phyloP scores from a whole-genome alignment of 92 coral and sea anemone genomes.

The Anthopleura xanthogrammica region DNA sequence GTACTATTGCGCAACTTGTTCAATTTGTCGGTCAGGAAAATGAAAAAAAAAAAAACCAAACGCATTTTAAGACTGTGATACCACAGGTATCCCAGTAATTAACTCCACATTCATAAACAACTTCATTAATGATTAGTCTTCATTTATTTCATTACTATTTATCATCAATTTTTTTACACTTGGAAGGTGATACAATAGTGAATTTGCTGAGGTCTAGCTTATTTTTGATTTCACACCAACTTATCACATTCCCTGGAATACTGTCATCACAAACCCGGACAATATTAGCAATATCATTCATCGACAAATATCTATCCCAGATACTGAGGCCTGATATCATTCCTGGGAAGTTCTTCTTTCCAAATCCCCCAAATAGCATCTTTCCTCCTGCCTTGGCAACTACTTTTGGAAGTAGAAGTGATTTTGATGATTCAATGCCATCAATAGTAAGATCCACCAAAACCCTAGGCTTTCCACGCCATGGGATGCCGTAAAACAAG shows the following conservation, averaged over 20 bases:
- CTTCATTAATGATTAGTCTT: too few relatives aligned
- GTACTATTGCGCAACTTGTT: too few relatives aligned
- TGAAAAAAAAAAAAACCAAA: too few relatives aligned
- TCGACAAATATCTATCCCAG: constrained; percentile 4
- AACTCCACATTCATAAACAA: too few relatives aligned
- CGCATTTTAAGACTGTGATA: too few relatives aligned
- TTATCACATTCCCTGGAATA: background rate
- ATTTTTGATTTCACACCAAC: background rate
- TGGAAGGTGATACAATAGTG: background rate
- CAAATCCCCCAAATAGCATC: background rate
- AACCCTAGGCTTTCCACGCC: too few relatives aligned
- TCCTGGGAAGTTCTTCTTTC: background rate
- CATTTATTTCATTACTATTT: background rate
- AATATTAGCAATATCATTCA: background rate
- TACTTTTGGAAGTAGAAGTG: background rate
- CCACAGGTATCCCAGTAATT: too few relatives aligned
- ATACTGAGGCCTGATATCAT: background rate
- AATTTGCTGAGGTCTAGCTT: background rate
- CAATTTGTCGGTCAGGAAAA: too few relatives aligned
- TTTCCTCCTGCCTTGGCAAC: background rate
- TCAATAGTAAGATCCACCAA: background rate
- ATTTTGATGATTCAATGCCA: background rate
- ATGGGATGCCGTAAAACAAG: background rate
- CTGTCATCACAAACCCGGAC: background rate
- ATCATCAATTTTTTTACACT: background rate